A percentile compares a stretch with the other conserved stretches of the same genome.
Evolutionary conservation across 2,797 vertebrate species (phyloP).

Genomic region (Ctenochaetus hawaiiensis): DNA sequence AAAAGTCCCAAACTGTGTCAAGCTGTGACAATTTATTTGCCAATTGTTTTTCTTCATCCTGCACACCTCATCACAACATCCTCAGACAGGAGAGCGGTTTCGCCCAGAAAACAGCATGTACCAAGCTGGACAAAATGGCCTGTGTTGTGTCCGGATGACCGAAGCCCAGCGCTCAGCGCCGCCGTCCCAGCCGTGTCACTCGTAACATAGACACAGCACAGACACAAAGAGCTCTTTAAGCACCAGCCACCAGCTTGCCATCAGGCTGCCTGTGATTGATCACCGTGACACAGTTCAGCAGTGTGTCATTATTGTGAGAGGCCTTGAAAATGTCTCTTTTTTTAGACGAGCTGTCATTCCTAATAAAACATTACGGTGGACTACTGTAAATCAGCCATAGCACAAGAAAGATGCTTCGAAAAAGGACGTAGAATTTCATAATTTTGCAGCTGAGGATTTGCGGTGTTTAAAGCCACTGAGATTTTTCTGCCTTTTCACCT

Average conservation of each 20-base stretch:
- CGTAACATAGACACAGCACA: conserved; percentile 15
- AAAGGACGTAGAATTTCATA: neutral
- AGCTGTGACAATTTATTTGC: neutral
- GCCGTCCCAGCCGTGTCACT: conserved; percentile 38
- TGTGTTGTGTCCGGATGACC: conserved; percentile 46
- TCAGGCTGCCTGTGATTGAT: conserved; percentile 50
- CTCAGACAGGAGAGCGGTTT: neutral
- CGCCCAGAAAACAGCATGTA: neutral
- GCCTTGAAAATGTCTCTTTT: conserved; percentile 36
- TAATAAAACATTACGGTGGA: conserved; percentile 32
- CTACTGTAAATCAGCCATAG: conserved; percentile 2
- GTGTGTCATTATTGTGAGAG: conserved; percentile 38
- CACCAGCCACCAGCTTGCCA: conserved; percentile 38
- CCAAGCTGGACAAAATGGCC: conserved; percentile 12
- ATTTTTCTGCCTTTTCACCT: conserved; percentile 1
- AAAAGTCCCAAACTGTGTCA: neutral
- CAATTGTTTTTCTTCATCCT: neutral
- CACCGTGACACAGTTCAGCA: conserved; percentile 42
- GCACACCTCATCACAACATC: neutral
- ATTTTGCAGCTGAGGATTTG: neutral
- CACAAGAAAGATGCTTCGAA: neutral
- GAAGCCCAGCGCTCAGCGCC: conserved; percentile 11
- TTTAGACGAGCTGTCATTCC: conserved; percentile 36
- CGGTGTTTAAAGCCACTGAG: neutral
- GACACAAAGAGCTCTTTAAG: conserved; percentile 61